phyloP scores from a whole-genome alignment of 2,797 vertebrate genomes.

The Acridotheres tristis region DNA sequence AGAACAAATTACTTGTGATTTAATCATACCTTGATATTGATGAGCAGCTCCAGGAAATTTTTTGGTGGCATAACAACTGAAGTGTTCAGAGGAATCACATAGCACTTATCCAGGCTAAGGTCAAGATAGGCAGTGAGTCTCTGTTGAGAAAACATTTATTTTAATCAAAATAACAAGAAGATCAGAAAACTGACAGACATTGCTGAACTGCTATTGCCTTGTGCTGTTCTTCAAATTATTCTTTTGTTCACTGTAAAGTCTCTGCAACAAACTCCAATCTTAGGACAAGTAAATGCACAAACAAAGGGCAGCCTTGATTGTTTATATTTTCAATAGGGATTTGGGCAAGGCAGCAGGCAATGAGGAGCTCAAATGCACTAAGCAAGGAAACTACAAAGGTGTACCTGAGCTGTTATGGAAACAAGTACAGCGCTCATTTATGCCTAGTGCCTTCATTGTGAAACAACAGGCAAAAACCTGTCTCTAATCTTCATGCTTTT shows the following conservation, averaged over 20 bases:
- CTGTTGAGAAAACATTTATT: slow-evolving; percentile 71
- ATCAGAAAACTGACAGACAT: not conserved
- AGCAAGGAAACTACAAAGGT: not conserved
- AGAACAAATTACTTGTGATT: not conserved
- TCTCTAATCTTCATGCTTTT: not conserved
- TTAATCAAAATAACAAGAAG: not conserved
- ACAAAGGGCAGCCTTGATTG: not conserved
- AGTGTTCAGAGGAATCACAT: slow-evolving; percentile 94
- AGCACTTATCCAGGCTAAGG: slow-evolving; percentile 94
- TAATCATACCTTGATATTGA: slow-evolving; percentile 89
- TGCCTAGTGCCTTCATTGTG: not conserved
- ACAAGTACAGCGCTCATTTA: not conserved
- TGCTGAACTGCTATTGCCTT: not conserved
- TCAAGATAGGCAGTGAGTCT: slow-evolving; percentile 95
- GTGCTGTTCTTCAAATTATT: not conserved
- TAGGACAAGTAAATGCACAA: not conserved
- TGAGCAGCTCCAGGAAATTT: slow-evolving; percentile 90
- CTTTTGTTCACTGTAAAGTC: not conserved
- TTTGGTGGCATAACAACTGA: slow-evolving; percentile 94
- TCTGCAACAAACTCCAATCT: not conserved
- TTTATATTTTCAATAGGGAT: not conserved
- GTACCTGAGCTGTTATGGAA: not conserved
- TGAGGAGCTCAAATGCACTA: not conserved
- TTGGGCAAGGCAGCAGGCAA: not conserved
- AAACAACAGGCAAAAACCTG: not conserved